Conservation (phyloP, 2,888 invertebrate genomes). For the Parasteatoda lunata region DNA sequence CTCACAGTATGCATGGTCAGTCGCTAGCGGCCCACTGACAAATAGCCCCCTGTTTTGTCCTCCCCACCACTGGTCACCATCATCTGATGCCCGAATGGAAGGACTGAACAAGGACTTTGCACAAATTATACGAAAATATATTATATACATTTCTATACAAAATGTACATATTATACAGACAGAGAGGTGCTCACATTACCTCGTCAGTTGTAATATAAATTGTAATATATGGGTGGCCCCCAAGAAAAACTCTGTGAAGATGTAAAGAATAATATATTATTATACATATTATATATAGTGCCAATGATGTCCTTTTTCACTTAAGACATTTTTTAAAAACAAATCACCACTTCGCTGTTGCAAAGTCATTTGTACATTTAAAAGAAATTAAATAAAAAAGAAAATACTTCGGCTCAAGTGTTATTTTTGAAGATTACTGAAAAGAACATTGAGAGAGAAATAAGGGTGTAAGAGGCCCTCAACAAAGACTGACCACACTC, state of each 20-base stretch:
- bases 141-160: slow-evolving; percentile 43
- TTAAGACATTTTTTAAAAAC: slow-evolving; percentile 60
- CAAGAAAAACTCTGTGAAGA: slow-evolving; percentile 21
- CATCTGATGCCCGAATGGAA: slow-evolving; percentile 38
- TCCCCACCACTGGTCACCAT: slow-evolving; percentile 46
- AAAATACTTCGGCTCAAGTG: slow-evolving; percentile 52
- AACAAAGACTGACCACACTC: not conserved
- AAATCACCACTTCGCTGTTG: slow-evolving; percentile 34
- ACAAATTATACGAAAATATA: slow-evolving; percentile 25
- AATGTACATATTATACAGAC: not conserved
- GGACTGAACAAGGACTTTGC: slow-evolving; percentile 31
- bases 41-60: slow-evolving; percentile 65
- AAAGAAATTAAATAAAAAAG: slow-evolving; percentile 9
- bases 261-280: slow-evolving; percentile 60
- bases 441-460: not conserved
- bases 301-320: slow-evolving; percentile 67
- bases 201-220: slow-evolving; percentile 36
- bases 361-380: slow-evolving; percentile 60
- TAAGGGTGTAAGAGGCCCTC: not conserved
- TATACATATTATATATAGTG: slow-evolving; percentile 45
- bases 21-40: slow-evolving; percentile 71
- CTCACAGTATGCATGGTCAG: slow-evolving; percentile 79
- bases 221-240: slow-evolving; percentile 32
- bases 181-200: slow-evolving; percentile 20
- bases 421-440: slow-evolving; percentile 21